Conservation (phyloP, 2,888 invertebrate genomes). For the Hemicrepidius hirtus region DNA sequence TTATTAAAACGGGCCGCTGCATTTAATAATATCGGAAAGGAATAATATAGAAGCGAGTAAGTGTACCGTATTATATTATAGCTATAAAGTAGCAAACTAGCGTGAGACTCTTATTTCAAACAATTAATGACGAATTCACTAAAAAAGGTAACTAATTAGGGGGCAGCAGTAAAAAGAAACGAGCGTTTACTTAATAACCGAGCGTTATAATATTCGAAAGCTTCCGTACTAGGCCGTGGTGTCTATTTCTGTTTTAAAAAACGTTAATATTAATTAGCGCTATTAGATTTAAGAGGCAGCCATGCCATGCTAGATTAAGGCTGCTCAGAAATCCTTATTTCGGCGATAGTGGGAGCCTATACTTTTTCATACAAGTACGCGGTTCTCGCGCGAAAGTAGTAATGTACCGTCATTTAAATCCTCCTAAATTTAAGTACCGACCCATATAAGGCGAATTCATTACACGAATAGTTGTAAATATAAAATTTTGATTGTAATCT, state of each 20-base stretch:
- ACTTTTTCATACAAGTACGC: constrained; percentile 23
- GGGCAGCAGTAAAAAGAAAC: constrained; percentile 35
- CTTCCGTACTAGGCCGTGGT: constrained; percentile 30
- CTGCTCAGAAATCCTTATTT: constrained; percentile 30
- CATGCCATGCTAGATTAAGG: constrained; percentile 48
- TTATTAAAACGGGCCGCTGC: constrained; percentile 43
- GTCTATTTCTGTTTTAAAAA: constrained; percentile 35
- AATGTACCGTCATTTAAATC: constrained; percentile 33
- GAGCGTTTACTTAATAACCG: constrained; percentile 36
- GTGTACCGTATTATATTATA: constrained; percentile 32
- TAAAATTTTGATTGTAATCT: constrained; percentile 51
- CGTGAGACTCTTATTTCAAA: constrained; percentile 42
- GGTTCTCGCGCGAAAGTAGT: constrained; percentile 23
- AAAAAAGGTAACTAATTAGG: constrained; percentile 36
- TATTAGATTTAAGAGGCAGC: constrained; percentile 45
- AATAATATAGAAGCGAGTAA: constrained; percentile 34
- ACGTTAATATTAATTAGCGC: constrained; percentile 43
- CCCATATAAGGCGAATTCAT: constrained; percentile 51
- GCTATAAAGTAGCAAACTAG: constrained; percentile 27
- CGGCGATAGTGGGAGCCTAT: constrained; percentile 13
- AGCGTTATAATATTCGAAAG: constrained; percentile 21
- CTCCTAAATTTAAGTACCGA: constrained; percentile 44
- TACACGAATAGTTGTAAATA: constrained; percentile 52
- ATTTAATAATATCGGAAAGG: constrained; percentile 42
- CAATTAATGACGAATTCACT: constrained; percentile 38